Evolutionary conservation across 2,888 invertebrate genomes (phyloP).

Genomic region (Chrysotoxum bicinctum): DNA sequence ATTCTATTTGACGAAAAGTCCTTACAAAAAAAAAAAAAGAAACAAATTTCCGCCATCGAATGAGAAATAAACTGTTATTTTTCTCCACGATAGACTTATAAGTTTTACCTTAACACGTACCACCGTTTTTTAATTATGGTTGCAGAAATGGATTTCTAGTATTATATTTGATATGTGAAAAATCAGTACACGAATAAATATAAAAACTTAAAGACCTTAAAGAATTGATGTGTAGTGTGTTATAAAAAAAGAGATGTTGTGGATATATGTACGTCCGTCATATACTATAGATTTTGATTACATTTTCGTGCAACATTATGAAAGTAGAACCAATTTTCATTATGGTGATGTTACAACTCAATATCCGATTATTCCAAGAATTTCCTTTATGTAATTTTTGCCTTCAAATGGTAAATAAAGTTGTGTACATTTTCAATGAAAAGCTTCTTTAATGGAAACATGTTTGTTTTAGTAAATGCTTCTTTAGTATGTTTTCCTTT

Average conservation of each 20-base stretch:
- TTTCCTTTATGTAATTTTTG: background rate
- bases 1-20: too few relatives aligned
- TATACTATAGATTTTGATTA: constrained; percentile 28
- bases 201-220: background rate
- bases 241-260: background rate
- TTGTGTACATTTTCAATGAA: background rate
- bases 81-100: too few relatives aligned
- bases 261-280: too few relatives aligned
- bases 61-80: too few relatives aligned
- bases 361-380: background rate
- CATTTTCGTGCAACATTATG: constrained; percentile 9
- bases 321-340: constrained; percentile 13
- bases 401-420: background rate
- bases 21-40: too few relatives aligned
- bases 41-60: too few relatives aligned
- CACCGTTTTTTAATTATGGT: too few relatives aligned
- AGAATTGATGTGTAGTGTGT: background rate
- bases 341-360: constrained; percentile 19
- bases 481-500: too few relatives aligned
- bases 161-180: too few relatives aligned
- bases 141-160: too few relatives aligned
- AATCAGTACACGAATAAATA: background rate
- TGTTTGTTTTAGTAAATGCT: too few relatives aligned
- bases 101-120: too few relatives aligned
- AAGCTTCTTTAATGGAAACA: background rate